A percentile compares a stretch with the other conserved stretches of the same genome.
phyloP scores from a whole-genome alignment of 92 coral and sea anemone genomes.

The Porites lobata region DNA sequence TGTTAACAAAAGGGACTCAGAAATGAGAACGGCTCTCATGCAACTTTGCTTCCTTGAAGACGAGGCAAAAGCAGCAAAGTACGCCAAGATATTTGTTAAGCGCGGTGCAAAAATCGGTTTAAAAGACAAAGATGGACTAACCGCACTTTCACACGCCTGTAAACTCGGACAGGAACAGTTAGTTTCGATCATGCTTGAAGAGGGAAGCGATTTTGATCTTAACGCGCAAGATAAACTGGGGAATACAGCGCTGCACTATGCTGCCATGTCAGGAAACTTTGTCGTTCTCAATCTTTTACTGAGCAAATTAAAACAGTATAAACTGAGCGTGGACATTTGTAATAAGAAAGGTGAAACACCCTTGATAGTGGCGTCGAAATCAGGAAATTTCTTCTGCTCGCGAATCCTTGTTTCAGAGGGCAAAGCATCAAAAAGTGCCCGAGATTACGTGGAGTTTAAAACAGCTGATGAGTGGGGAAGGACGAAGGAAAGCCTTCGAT shows the following conservation, averaged over 20 bases:
- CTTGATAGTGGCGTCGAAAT: slow-evolving; percentile 79
- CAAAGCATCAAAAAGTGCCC: slow-evolving; percentile 80
- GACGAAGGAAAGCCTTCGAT: slow-evolving; percentile 74
- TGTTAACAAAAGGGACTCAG: slow-evolving; percentile 75
- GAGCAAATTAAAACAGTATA: slow-evolving; percentile 68
- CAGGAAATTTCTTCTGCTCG: slow-evolving; percentile 78
- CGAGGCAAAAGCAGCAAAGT: slow-evolving; percentile 84
- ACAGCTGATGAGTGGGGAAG: slow-evolving; percentile 87
- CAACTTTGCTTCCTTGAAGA: slow-evolving; percentile 86
- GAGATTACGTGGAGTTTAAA: slow-evolving; percentile 72
- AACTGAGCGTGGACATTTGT: slow-evolving; percentile 77
- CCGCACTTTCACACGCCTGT: slow-evolving; percentile 84
- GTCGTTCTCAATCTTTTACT: slow-evolving; percentile 80
- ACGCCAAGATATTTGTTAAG: slow-evolving; percentile 67
- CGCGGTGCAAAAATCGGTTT: slow-evolving; percentile 83
- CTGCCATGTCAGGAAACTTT: slow-evolving; percentile 84
- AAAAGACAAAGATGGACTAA: slow-evolving; percentile 77
- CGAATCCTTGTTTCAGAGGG: slow-evolving; percentile 85
- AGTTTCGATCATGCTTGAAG: slow-evolving; percentile 80
- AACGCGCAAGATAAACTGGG: slow-evolving; percentile 78
- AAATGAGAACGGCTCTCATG: slow-evolving; percentile 76
- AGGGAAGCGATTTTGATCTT: slow-evolving; percentile 78
- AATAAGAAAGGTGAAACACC: slow-evolving; percentile 90
- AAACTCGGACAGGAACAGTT: slow-evolving; percentile 84
- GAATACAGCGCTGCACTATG: slow-evolving; percentile 88